phyloP scores from a whole-genome alignment of 2,797 vertebrate genomes.

The Eleutherodactylus coqui region DNA sequence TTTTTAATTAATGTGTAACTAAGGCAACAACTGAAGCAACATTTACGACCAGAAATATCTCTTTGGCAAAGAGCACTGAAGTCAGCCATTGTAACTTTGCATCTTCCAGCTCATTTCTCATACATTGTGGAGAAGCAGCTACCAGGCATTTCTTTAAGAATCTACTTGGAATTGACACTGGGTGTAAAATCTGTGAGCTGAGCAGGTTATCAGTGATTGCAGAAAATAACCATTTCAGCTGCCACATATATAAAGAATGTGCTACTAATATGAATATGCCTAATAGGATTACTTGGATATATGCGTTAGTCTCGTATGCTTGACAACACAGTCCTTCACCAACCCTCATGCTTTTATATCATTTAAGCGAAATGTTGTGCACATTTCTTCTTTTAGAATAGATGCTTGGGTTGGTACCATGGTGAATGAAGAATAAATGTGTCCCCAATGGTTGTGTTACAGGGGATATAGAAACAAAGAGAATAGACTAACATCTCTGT shows the following conservation, averaged over 20 bases:
- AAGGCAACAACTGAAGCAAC: neutral
- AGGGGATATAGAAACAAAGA: neutral
- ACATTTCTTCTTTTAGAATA: neutral
- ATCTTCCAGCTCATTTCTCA: neutral
- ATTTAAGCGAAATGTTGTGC: neutral
- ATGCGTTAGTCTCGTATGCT: neutral
- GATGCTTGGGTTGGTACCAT: neutral
- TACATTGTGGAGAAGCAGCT: neutral
- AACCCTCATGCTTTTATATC: too few relatives aligned
- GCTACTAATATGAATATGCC: neutral
- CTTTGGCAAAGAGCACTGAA: neutral
- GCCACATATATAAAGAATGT: neutral
- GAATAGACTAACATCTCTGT: neutral
- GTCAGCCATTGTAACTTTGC: neutral
- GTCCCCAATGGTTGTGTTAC: neutral
- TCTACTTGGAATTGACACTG: neutral
- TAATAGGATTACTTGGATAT: neutral
- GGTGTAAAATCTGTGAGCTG: neutral
- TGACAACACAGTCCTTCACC: neutral
- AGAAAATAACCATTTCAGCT: neutral
- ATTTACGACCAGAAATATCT: neutral
- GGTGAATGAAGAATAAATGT: neutral
- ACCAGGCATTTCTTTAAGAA: constrained; percentile 1
- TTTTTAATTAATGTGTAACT: constrained; percentile 14
- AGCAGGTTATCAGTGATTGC: neutral